A percentile compares a stretch with the other conserved stretches of the same genome.
phyloP scores from a whole-genome alignment of 1,140 invertebrate species.

The Drosophila punjabiensis region DNA sequence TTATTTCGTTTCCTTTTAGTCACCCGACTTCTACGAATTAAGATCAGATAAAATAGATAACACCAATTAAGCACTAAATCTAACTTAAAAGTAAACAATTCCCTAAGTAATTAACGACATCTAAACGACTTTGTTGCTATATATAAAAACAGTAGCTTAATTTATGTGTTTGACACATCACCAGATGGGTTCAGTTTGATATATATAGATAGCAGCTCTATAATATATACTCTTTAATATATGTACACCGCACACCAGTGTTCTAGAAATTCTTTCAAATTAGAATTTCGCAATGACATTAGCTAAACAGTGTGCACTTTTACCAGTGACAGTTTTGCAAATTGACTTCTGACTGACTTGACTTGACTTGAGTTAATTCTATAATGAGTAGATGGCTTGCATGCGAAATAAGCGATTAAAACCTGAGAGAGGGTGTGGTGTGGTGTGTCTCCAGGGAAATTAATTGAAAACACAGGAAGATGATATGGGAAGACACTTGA shows the following conservation, averaged over 20 bases:
- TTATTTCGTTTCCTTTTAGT: not conserved
- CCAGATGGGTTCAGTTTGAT: slow-evolving; percentile 27
- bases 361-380: slow-evolving; percentile 21
- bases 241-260: slow-evolving; percentile 13
- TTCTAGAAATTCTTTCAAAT: slow-evolving; percentile 41
- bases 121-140: slow-evolving; percentile 20
- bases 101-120: slow-evolving; percentile 1
- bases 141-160: slow-evolving; percentile 19
- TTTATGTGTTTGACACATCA: slow-evolving; percentile 28
- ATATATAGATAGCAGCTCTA: slow-evolving; percentile 7
- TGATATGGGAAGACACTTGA: slow-evolving; percentile 9
- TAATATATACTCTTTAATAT: not conserved
- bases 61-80: not conserved
- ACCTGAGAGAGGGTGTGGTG: slow-evolving; percentile 6
- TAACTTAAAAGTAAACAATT: slow-evolving; percentile 3
- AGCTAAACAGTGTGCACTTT: slow-evolving; percentile 32
- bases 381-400: slow-evolving; percentile 41
- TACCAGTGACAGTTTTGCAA: slow-evolving; percentile 33
- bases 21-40: not conserved
- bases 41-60: slow-evolving; percentile 18
- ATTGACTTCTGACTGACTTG: slow-evolving; percentile 9
- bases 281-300: slow-evolving; percentile 41
- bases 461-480: slow-evolving; percentile 21
- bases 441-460: slow-evolving; percentile 26
- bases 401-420: slow-evolving; percentile 35